Base-by-base conservation (phyloP, 1,140 invertebrate species). In the Harlomillsia oculata region DNA sequence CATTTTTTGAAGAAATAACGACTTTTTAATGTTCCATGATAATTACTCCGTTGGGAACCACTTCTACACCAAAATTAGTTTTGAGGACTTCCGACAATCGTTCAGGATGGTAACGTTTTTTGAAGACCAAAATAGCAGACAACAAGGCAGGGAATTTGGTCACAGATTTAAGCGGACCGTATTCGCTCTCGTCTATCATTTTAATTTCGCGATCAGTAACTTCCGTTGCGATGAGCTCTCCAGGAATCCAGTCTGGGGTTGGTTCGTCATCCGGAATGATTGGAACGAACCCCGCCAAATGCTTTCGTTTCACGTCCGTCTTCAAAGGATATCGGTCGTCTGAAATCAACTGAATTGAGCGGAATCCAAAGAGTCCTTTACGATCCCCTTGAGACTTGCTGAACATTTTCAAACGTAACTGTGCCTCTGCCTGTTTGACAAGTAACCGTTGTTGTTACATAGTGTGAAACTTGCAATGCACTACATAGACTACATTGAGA, bases 41-140 rank as follows among this genome's bases (percentile, higher is more conserved):
- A 32, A 58, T 58, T 14, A 52, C 29, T 21, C 56, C 56, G 46
- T 58, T 58, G 23, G 56, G 56, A 26, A 44, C 49, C 29, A 40
- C 25, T 32, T 58, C 56, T 6, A 58, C 30, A 6, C 56, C 48
- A 37, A 37, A 58, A 25, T 51, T 32, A 32, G 44, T 52, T 18
- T 58, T 58, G 14, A 58, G 40, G 9, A 50, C 56, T 34, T 34
- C 18, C 11, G 56, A 48, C 21, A 58, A 30, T 46, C 48, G 44
- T 36, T 52, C 56, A 34, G 56, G 56, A 46, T 58, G 37, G 18
- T 58, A 58, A 9, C 56, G 13, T 32, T 53, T 52, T 9, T 51
- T 39, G 37, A 58, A 58, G 13, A 58, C 32, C 25, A 58, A 23
- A 20, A 58, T 58, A 3, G 37, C 48, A 11, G 56, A 18, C 26